A percentile compares a stretch with the other conserved stretches of the same genome.
Conservation (phyloP, 1,140 invertebrate genomes). For the Brachionus calyciflorus region DNA sequence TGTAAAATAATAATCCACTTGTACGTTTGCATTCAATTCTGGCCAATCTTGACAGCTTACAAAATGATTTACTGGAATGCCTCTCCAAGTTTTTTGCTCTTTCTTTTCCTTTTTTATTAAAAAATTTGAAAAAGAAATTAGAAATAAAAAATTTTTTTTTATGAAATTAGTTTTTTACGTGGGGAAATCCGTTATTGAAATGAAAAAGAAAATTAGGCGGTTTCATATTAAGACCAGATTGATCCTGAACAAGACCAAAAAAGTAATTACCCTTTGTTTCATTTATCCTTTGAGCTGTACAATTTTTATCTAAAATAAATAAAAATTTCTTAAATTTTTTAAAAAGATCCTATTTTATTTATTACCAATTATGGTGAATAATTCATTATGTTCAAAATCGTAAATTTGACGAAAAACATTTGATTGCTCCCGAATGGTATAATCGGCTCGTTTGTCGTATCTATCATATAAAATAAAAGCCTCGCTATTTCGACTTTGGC, state of each 20-base stretch:
- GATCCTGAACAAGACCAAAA: conserved; percentile 25
- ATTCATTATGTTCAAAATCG: conserved; percentile 1
- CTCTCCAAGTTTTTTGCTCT: not conserved
- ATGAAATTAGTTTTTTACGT: not conserved
- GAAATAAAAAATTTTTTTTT: not conserved
- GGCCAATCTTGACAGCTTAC: conserved; percentile 33
- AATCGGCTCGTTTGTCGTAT: conserved; percentile 27
- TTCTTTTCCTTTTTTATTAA: conserved; percentile 11
- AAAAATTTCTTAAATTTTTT: not conserved
- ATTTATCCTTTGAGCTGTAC: not conserved
- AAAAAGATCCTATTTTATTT: not conserved
- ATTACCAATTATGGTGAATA: not conserved
- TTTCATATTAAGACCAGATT: conserved; percentile 33
- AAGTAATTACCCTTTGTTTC: conserved; percentile 6
- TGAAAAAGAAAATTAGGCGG: conserved; percentile 31
- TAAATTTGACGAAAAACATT: not conserved
- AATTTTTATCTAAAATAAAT: not conserved
- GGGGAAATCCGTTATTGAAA: conserved; percentile 37
- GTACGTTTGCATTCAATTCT: not conserved
- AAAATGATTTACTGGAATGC: conserved; percentile 31
- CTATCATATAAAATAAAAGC: conserved; percentile 16
- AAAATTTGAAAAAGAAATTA: no score
- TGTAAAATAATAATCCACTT: conserved; percentile 38
- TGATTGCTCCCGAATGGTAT: not conserved
- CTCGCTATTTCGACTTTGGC: not conserved